Evolutionary conservation across 2,888 invertebrate genomes (phyloP), one percentile per base, ranked within the genome.

Genomic region (Acanthopleura granulata): DNA sequence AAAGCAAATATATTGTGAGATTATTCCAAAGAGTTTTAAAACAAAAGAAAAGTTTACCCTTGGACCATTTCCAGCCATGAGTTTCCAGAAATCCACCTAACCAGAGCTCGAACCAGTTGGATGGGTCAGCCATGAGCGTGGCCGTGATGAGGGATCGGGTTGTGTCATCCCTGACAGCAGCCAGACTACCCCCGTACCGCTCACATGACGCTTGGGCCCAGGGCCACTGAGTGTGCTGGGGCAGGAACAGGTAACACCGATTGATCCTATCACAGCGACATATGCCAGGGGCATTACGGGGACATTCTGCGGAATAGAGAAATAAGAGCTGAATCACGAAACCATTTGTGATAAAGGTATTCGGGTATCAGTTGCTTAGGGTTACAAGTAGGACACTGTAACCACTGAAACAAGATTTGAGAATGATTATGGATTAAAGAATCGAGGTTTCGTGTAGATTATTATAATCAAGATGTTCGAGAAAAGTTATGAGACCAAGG

Each of bases 41-140:
- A 3, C 9, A 40, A 40, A 40, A 40, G 40, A 40, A 40, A 40
- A 6, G 40, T 22, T 57, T 66, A 66, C 66, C 66, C 25, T 66
- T 66, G 66, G 66, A 66, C 66, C 66, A 66, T 66, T 66, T 66
- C 66, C 66, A 66, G 14, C 25, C 25, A 25, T 66, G 66, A 27
- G 29, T 66, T 27, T 66, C 66, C 66, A 66, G 29, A 27, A 66
- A 66, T 15, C 66, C 66, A 66, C 66, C 66, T 3, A 66, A 14
- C 66, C 66, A 66, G 25, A 66, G 66, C 29, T 66, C 66, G 29
- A 22, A 66, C 66, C 66, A 66, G 29, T 66, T 66, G 16, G 66
- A 27, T 16, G 66, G 25, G 29, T 66, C 66, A 27, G 22, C 25
- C 15, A 66, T 22, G 29, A 66, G 15, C 18, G 66, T 66, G 6